Percentiles rank a stretch among this genome's conserved stretches.
Conservation (phyloP, 2,113 vertebrate species). For the Chlorodrepanis virens region DNA sequence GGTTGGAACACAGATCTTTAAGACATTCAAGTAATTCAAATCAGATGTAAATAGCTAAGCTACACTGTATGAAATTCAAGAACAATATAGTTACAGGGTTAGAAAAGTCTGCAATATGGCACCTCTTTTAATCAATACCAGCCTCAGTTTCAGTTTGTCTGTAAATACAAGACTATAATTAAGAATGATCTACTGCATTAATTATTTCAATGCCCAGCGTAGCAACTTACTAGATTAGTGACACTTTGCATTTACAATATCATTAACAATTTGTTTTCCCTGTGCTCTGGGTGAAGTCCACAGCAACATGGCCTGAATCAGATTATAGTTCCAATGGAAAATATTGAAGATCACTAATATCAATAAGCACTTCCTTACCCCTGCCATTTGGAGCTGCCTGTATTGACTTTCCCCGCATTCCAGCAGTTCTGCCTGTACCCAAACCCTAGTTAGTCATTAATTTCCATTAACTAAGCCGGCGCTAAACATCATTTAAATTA, state of each 20-base stretch:
- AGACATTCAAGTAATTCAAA: conserved; percentile 59
- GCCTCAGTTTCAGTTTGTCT: conserved; percentile 27
- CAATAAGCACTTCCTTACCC: conserved; percentile 47
- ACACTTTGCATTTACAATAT: not conserved
- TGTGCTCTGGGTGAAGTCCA: not conserved
- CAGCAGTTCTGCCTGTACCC: conserved; percentile 28
- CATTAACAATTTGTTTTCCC: not conserved
- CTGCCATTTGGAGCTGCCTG: conserved; percentile 5
- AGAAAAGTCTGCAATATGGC: conserved; percentile 46
- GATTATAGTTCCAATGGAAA: not conserved
- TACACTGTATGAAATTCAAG: conserved; percentile 55
- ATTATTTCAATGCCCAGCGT: not conserved
- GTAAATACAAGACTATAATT: conserved; percentile 31
- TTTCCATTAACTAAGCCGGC: conserved; percentile 50
- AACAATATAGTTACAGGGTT: conserved; percentile 45
- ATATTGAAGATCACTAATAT: conserved; percentile 64
- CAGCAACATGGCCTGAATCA: not conserved
- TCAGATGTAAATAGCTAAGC: conserved; percentile 60
- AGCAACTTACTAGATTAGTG: conserved; percentile 18
- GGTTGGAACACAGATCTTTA: conserved; percentile 50
- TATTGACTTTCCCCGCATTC: conserved; percentile 50
- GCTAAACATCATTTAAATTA: not conserved
- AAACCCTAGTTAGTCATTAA: not conserved
- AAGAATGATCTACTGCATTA: conserved; percentile 15
- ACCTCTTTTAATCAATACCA: conserved; percentile 62